Percentiles rank a stretch among this genome's conserved stretches.
phyloP scores from a whole-genome alignment of 2,888 invertebrate genomes.

The Xestoiulus laeticollis region DNA sequence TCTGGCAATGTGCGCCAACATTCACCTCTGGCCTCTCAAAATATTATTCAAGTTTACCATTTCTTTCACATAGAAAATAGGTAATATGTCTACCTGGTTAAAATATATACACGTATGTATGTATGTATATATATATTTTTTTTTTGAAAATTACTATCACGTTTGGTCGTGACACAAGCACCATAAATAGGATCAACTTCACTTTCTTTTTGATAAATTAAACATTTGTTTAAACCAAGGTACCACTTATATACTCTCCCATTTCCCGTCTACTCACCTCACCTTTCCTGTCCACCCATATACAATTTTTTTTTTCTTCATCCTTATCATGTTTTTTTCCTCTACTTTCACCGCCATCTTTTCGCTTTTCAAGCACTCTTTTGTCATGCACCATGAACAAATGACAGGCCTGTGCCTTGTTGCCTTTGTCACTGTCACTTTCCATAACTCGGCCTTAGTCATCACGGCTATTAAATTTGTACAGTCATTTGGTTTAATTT shows the following conservation, averaged over 20 bases:
- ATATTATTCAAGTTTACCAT: not conserved
- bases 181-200: not conserved
- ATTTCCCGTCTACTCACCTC: conserved; percentile 40
- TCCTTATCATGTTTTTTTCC: not conserved
- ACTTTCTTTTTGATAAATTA: conserved; percentile 24
- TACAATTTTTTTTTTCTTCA: not conserved
- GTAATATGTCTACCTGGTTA: not conserved
- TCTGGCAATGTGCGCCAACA: not conserved
- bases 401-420: conserved; percentile 30
- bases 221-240: conserved; percentile 36
- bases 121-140: too few relatives aligned
- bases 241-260: conserved; percentile 30
- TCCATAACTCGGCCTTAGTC: conserved; percentile 31
- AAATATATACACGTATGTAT: too few relatives aligned
- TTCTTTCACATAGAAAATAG: not conserved
- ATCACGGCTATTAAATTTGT: conserved; percentile 8
- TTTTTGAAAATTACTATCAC: not conserved
- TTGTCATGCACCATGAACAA: conserved; percentile 34
- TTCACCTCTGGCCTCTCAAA: conserved; percentile 29
- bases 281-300: conserved; percentile 8
- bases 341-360: not conserved
- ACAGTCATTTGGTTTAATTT: conserved; percentile 24
- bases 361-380: not conserved
- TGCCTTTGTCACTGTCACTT: conserved; percentile 43
- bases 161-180: conserved; percentile 8